phyloP scores from a whole-genome alignment of 2,113 vertebrate genomes.

The Todiramphus saurophagus region DNA sequence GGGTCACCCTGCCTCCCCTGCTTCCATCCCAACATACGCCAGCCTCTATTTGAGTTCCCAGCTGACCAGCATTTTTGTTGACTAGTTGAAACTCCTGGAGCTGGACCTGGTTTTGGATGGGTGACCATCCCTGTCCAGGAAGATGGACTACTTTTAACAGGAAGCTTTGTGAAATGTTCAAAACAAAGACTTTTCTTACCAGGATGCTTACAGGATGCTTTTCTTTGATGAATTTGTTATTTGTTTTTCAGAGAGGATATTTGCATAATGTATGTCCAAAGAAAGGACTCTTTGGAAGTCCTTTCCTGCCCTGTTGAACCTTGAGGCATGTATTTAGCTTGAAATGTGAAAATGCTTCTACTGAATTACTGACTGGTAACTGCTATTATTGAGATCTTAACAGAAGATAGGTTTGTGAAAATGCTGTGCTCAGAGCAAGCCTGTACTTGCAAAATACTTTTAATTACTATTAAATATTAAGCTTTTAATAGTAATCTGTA shows the following conservation, averaged over 20 bases:
- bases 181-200: not conserved
- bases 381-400: not conserved
- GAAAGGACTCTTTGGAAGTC: not conserved
- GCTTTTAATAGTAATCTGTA: not conserved
- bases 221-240: not conserved
- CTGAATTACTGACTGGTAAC: not conserved
- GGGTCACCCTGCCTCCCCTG: not conserved
- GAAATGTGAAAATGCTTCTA: not conserved
- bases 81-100: not conserved
- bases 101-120: not conserved
- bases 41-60: not conserved
- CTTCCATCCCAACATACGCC: not conserved
- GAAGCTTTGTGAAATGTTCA: not conserved
- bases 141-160: not conserved
- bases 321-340: not conserved
- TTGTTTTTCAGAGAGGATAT: not conserved
- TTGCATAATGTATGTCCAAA: not conserved
- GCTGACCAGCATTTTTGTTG: not conserved
- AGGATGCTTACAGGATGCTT: not conserved
- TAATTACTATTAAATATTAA: not conserved
- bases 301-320: not conserved
- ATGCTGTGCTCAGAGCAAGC: not conserved
- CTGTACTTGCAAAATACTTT: not conserved
- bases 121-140: not conserved
- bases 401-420: not conserved